Evolutionary conservation across 2,113 vertebrate genomes (phyloP).

Genomic region (Sebastes schlegelii): DNA sequence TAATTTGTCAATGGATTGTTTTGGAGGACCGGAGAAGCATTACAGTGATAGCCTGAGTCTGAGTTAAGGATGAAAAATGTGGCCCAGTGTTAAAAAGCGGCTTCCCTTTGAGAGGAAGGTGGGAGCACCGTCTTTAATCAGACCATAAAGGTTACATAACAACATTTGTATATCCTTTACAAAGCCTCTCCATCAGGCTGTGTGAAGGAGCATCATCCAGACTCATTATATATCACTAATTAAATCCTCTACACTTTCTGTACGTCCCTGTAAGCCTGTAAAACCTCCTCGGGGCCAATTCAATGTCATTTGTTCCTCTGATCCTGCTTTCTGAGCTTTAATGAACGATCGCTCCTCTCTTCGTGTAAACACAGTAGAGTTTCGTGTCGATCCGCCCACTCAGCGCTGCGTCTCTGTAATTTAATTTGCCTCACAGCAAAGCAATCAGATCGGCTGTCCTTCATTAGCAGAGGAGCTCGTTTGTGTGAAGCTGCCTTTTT

Average conservation of each 20-base stretch:
- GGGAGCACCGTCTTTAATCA: neutral
- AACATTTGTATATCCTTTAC: neutral
- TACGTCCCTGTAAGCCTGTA: conserved; percentile 2
- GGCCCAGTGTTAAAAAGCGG: too few species aligned
- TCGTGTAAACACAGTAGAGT: conserved; percentile 24
- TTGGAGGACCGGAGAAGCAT: too few species aligned
- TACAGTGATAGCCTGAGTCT: too few species aligned
- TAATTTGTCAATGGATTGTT: too few species aligned
- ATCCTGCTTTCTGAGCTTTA: conserved; percentile 37
- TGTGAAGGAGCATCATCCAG: neutral
- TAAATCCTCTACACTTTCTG: conserved; percentile 8
- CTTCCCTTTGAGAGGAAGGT: neutral
- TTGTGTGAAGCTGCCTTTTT: conserved; percentile 24
- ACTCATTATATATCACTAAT: conserved; percentile 27
- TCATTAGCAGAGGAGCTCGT: conserved; percentile 48
- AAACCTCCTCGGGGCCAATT: conserved; percentile 27
- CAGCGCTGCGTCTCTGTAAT: conserved; percentile 13
- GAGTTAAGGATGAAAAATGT: too few species aligned
- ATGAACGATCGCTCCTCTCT: conserved; percentile 40
- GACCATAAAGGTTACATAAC: too few species aligned
- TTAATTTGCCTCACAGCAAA: conserved; percentile 37
- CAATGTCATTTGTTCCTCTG: conserved; percentile 34
- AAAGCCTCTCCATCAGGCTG: neutral
- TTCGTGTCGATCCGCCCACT: conserved; percentile 28
- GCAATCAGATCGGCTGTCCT: conserved; percentile 54